A percentile compares a stretch with the other conserved stretches of the same genome.
Conservation (phyloP, 2,888 invertebrate species). For the Synergus umbraculus region DNA sequence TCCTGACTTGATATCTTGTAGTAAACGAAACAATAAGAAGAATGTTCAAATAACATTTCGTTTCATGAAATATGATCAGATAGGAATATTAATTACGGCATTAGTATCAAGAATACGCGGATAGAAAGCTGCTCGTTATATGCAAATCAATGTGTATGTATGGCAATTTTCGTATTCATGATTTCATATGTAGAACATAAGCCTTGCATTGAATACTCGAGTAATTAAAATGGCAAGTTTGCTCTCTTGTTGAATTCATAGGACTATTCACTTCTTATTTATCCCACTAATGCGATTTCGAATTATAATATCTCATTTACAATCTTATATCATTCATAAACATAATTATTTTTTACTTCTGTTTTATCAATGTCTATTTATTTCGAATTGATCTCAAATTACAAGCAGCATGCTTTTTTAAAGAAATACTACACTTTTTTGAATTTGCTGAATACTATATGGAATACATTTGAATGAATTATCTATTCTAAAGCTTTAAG, state of each 20-base stretch:
- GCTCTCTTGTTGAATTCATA: conserved; percentile 16
- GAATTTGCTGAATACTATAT: not conserved
- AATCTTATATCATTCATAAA: too few relatives aligned
- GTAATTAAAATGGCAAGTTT: conserved; percentile 30
- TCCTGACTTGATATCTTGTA: not conserved
- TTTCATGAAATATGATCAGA: conserved; percentile 30
- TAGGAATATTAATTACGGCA: conserved; percentile 25
- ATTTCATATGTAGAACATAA: conserved; percentile 35
- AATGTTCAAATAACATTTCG: conserved; percentile 30
- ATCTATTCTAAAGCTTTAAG: not conserved
- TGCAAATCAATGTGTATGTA: conserved; percentile 10
- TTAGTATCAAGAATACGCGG: conserved; percentile 21
- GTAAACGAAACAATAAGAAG: not conserved
- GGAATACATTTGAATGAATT: conserved; percentile 34
- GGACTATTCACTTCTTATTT: conserved; percentile 22
- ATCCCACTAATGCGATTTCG: conserved; percentile 17
- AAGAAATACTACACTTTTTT: not conserved
- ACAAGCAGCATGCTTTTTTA: not conserved
- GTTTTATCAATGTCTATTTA: too few relatives aligned
- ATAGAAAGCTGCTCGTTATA: conserved; percentile 32
- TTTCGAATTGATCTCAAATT: too few relatives aligned
- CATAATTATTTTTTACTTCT: too few relatives aligned
- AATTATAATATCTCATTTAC: not conserved
- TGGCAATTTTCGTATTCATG: conserved; percentile 28
- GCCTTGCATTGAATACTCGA: conserved; percentile 12